Conservation (phyloP, 2,888 invertebrate species). For the Philereme transversata region DNA sequence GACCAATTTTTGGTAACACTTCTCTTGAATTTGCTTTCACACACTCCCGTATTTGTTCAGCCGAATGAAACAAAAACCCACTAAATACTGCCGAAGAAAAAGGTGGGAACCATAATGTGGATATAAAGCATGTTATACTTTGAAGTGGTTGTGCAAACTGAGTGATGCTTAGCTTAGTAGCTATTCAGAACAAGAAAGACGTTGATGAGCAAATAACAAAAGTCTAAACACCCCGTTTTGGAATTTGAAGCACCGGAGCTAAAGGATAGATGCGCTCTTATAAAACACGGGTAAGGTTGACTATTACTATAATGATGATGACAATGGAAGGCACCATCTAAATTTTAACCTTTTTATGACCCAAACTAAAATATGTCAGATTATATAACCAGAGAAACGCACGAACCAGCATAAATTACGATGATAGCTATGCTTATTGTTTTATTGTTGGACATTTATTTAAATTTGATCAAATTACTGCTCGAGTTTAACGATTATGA, state of each 20-base stretch:
- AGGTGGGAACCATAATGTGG: slow-evolving; percentile 54
- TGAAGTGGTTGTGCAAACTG: slow-evolving; percentile 59
- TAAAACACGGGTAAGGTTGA: slow-evolving; percentile 31
- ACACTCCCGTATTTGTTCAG: slow-evolving; percentile 55
- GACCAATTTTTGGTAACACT: slow-evolving; percentile 49
- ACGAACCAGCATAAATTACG: slow-evolving; percentile 50
- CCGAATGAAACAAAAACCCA: slow-evolving; percentile 54
- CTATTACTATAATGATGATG: slow-evolving; percentile 36
- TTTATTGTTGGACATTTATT: slow-evolving; percentile 57
- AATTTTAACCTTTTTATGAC: slow-evolving; percentile 35
- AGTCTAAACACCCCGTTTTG: slow-evolving; percentile 46
- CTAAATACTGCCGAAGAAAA: slow-evolving; percentile 52
- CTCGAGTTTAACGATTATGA: slow-evolving; percentile 47
- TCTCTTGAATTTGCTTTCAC: slow-evolving; percentile 61
- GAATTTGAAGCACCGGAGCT: slow-evolving; percentile 34
- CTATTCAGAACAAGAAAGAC: slow-evolving; percentile 49
- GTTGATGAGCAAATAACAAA: slow-evolving; percentile 47
- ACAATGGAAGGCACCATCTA: slow-evolving; percentile 36
- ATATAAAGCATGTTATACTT: slow-evolving; percentile 55
- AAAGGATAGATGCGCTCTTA: slow-evolving; percentile 27
- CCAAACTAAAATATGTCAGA: slow-evolving; percentile 36
- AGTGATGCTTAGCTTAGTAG: slow-evolving; percentile 60
- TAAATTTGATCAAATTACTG: slow-evolving; percentile 65
- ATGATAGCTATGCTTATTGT: slow-evolving; percentile 50
- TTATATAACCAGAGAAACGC: slow-evolving; percentile 42